These are phyloP conservation scores for Phainopepla nitens DNA, from an alignment of 2,113 vertebrate genomes.

Conservation along the genomic window DNA sequence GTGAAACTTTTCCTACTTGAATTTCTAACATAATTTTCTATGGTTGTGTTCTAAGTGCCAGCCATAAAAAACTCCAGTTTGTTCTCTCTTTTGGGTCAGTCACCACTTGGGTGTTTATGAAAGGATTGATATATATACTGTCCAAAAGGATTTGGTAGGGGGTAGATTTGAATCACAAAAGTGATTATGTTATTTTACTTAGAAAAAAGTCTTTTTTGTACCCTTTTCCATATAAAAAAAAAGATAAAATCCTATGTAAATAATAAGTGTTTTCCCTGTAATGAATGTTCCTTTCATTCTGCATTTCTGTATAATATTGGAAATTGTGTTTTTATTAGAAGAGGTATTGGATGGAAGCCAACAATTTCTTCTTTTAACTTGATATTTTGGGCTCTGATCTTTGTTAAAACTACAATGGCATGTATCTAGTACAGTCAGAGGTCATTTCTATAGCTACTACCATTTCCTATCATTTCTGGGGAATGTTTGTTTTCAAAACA, in stretches of 20 bases:
- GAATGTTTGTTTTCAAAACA: slow-evolving; percentile 90
- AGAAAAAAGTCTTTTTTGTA: slow-evolving; percentile 65
- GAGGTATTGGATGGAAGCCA: slow-evolving; percentile 88
- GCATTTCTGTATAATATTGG: slow-evolving; percentile 74
- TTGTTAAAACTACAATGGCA: slow-evolving; percentile 89
- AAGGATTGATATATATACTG: not conserved
- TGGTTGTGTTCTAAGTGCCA: not conserved
- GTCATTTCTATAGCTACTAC: slow-evolving; percentile 79
- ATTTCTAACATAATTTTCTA: slow-evolving; percentile 47
- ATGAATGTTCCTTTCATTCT: slow-evolving; percentile 76
- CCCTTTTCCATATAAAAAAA: slow-evolving; percentile 64
- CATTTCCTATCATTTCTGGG: slow-evolving; percentile 76
- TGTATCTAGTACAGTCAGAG: slow-evolving; percentile 83
- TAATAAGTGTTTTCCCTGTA: slow-evolving; percentile 73
- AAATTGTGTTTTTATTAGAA: slow-evolving; percentile 88
- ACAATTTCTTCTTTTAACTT: slow-evolving; percentile 91
- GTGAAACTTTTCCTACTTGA: not conserved
- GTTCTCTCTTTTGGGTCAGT: slow-evolving; percentile 17
- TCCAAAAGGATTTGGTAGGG: slow-evolving; percentile 42
- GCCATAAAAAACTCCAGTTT: slow-evolving; percentile 19
- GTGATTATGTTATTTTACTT: slow-evolving; percentile 65
- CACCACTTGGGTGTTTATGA: not conserved
- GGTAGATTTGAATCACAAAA: slow-evolving; percentile 60
- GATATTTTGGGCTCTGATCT: slow-evolving; percentile 83
- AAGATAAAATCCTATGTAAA: slow-evolving; percentile 77